Evolutionary conservation across 2,113 vertebrate species (phyloP).

Genomic region (Heliornis fulica): DNA sequence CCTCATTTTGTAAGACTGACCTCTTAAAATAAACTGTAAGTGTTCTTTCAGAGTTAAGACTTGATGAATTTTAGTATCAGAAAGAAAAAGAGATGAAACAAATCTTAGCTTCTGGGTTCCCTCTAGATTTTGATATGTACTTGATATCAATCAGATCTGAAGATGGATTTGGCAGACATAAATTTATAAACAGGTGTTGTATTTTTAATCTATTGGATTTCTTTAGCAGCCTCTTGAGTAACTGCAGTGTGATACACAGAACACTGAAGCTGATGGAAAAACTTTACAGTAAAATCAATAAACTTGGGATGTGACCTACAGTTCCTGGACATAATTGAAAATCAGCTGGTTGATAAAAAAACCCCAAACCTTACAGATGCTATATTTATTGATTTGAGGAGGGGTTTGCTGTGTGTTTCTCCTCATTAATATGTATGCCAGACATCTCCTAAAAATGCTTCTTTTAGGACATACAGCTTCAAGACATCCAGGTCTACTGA

Average conservation of each 20-base stretch:
- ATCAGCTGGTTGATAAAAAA: not conserved
- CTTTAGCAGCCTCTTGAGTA: not conserved
- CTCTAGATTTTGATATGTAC: not conserved
- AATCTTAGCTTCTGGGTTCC: not conserved
- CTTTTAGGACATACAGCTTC: not conserved
- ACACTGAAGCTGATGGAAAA: not conserved
- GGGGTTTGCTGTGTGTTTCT: not conserved
- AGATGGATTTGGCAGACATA: not conserved
- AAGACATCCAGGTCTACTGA: not conserved
- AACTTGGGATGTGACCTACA: not conserved
- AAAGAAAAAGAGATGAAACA: not conserved
- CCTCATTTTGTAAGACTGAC: not conserved
- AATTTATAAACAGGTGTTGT: not conserved
- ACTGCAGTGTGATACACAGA: not conserved
- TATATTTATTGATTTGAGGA: not conserved
- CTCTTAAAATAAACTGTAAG: not conserved
- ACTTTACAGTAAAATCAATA: not conserved
- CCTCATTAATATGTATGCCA: not conserved
- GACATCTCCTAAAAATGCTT: not conserved
- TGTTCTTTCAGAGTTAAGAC: not conserved
- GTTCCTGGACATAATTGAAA: not conserved
- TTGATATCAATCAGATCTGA: not conserved
- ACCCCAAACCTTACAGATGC: not conserved
- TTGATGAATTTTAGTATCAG: not conserved
- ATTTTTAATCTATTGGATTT: conserved; percentile 2